Evolutionary conservation across 2,113 vertebrate species (phyloP).

Genomic region (Arothron firmamentum): DNA sequence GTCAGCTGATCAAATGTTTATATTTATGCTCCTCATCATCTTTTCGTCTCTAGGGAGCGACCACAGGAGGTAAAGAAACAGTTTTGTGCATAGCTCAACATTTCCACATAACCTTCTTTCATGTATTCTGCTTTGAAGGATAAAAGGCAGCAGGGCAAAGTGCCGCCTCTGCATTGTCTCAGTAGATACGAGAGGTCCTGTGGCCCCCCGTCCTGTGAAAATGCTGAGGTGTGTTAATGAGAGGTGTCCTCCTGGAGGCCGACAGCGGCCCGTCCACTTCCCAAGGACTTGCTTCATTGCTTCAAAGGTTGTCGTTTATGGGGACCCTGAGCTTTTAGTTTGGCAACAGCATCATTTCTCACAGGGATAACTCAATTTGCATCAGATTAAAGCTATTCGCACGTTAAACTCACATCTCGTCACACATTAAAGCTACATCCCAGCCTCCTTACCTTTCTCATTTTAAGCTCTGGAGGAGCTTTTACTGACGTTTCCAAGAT

Average conservation of each 20-base stretch:
- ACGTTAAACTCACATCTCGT: too few species aligned
- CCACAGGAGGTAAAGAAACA: background rate
- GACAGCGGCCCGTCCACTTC: constrained; percentile 25
- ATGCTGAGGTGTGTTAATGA: constrained; percentile 58
- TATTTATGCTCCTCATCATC: too few species aligned
- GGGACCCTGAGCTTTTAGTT: constrained; percentile 20
- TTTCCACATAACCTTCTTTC: constrained; percentile 46
- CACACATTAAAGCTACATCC: too few species aligned
- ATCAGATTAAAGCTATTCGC: too few species aligned
- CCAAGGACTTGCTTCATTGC: constrained; percentile 29
- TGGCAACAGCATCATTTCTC: constrained; percentile 4
- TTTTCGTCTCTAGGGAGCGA: too few species aligned
- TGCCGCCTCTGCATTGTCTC: constrained; percentile 55
- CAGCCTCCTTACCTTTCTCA: too few species aligned
- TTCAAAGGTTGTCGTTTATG: constrained; percentile 21
- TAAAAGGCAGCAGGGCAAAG: constrained; percentile 42
- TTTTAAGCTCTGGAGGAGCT: too few species aligned
- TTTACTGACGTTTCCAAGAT: too few species aligned
- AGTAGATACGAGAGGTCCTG: constrained; percentile 44
- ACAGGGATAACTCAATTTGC: too few species aligned
- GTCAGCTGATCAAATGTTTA: too few species aligned
- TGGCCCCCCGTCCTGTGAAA: constrained; percentile 58
- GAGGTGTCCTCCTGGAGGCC: constrained; percentile 33
- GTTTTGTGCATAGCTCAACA: constrained; percentile 33
- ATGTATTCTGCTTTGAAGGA: constrained; percentile 53